These are phyloP conservation scores for Dolichomitus sp. DNA, from an alignment of 2,888 invertebrate species.

Conservation along the genomic window DNA sequence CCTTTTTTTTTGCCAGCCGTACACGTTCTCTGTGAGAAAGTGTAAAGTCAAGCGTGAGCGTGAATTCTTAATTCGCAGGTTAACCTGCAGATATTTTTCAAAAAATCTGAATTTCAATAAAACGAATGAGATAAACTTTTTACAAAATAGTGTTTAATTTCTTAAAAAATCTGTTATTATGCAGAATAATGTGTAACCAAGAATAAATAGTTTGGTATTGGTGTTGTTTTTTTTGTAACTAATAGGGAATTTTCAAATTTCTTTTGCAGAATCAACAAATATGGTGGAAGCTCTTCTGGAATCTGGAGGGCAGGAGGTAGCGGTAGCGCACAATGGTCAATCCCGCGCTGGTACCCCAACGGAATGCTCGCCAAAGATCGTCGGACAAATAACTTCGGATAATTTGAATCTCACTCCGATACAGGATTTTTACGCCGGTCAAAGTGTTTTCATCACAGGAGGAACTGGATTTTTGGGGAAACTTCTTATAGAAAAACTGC, in stretches of 20 bases:
- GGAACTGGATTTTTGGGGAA: conserved; percentile 91
- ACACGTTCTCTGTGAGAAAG: no score
- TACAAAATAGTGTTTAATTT: no score
- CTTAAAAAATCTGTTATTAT: no score
- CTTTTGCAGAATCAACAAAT: conserved; percentile 46
- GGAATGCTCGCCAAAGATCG: conserved; percentile 73
- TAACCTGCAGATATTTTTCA: no score
- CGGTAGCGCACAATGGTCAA: conserved; percentile 76
- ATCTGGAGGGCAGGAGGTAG: conserved; percentile 82
- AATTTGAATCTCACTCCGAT: conserved; percentile 80
- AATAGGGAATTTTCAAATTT: background rate
- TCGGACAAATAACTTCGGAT: conserved; percentile 67
- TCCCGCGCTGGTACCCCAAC: conserved; percentile 76
- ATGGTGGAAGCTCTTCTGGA: conserved; percentile 85
- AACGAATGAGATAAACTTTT: no score
- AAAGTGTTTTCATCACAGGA: conserved; percentile 89
- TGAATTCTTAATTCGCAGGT: no score
- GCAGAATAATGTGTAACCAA: no score
- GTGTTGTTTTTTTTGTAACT: no score
- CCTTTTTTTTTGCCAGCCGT: background rate
- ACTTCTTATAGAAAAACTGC: conserved; percentile 90
- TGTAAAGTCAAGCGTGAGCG: no score
- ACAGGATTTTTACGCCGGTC: conserved; percentile 87
- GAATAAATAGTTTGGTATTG: background rate
- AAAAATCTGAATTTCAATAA: no score